Conservation (phyloP, 2,797 vertebrate species). For the Phrynocephalus forsythii region DNA sequence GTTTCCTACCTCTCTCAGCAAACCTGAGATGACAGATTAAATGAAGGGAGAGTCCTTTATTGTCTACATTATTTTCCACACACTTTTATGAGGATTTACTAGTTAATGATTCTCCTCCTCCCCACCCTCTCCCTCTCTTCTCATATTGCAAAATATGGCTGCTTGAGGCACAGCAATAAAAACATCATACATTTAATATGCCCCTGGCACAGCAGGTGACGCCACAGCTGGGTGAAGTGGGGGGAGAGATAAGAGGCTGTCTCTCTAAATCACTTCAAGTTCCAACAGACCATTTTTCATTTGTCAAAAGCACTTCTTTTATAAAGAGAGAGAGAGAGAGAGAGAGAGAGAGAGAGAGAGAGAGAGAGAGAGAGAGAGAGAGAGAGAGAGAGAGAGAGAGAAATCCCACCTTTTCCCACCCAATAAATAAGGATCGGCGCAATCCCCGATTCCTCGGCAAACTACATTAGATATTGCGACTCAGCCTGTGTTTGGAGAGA, state of each 20-base stretch:
- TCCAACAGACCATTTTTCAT: not conserved
- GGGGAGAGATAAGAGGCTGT: not conserved
- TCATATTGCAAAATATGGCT: constrained; percentile 12
- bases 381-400: not conserved
- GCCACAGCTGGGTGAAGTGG: not conserved
- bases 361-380: not conserved
- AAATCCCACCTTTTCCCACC: rapidly evolving
- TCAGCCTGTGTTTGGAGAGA: not conserved
- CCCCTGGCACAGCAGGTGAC: not conserved
- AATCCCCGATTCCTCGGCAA: not conserved
- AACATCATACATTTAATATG: constrained; percentile 30
- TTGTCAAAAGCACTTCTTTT: not conserved
- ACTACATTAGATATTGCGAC: constrained; percentile 13
- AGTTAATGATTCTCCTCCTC: not conserved
- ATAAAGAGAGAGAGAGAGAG: not conserved
- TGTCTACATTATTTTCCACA: not conserved
- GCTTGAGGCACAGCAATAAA: constrained; percentile 31
- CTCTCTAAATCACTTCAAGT: constrained; percentile 29
- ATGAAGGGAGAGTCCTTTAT: not conserved
- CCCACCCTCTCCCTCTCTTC: not conserved
- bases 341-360: not conserved
- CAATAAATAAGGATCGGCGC: not conserved
- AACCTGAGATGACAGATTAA: not conserved
- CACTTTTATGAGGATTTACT: not conserved
- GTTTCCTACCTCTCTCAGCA: not conserved